These are phyloP conservation scores for Lasius fuliginosus DNA, from an alignment of 2,888 invertebrate species.

Conservation along the genomic window DNA sequence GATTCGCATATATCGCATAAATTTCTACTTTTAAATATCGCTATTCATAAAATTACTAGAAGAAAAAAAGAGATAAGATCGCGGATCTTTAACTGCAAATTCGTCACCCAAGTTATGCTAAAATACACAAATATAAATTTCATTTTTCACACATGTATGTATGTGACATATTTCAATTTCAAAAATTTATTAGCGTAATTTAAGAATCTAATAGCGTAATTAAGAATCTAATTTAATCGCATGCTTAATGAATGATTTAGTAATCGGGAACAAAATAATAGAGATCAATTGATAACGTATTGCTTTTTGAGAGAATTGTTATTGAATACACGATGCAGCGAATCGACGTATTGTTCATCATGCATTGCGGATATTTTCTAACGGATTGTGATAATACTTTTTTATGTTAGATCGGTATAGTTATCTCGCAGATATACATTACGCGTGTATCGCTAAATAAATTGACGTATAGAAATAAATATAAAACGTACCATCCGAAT, in stretches of 20 bases:
- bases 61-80: neutral
- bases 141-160: neutral
- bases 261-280: neutral
- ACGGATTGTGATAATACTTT: neutral
- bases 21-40: neutral
- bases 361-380: neutral
- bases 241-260: neutral
- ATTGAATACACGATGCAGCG: neutral
- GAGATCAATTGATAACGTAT: neutral
- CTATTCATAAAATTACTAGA: neutral
- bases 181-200: neutral
- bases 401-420: neutral
- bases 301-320: neutral
- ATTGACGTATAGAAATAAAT: neutral
- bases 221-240: neutral
- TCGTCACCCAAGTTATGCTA: neutral
- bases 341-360: neutral
- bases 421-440: neutral
- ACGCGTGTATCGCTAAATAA: neutral
- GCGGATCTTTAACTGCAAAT: neutral
- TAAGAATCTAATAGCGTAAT: neutral
- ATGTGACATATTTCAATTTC: neutral
- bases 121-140: neutral
- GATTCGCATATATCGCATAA: neutral
- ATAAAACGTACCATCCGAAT: neutral